Evolutionary conservation across 2,888 invertebrate species (phyloP).

Genomic region (Exocentrus adspersus): DNA sequence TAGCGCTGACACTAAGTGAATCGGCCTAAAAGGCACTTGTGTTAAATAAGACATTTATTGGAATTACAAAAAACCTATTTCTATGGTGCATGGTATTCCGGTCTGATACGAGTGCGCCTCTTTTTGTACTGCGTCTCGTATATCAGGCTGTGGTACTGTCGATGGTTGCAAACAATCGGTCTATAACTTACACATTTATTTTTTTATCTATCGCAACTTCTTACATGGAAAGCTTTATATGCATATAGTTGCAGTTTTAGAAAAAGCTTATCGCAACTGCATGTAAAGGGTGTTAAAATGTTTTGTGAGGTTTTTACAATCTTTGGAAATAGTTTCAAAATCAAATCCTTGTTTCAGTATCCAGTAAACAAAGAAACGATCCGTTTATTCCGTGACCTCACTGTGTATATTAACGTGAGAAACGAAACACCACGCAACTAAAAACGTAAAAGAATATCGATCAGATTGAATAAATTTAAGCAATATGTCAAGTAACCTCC

Average conservation of each 20-base stretch:
- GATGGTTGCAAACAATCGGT: conserved; percentile 28
- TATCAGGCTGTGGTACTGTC: conserved; percentile 25
- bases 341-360: too few relatives aligned
- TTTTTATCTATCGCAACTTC: conserved; percentile 6
- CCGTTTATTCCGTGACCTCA: background rate
- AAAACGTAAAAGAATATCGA: conserved; percentile 11
- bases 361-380: too few relatives aligned
- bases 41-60: conserved; percentile 53
- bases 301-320: too few relatives aligned
- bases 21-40: conserved; percentile 41
- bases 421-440: conserved; percentile 9
- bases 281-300: too few relatives aligned
- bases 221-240: background rate
- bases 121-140: conserved; percentile 31
- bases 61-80: conserved; percentile 48
- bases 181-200: conserved; percentile 31
- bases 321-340: too few relatives aligned
- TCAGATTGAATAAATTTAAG: conserved; percentile 45
- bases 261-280: too few relatives aligned
- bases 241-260: background rate
- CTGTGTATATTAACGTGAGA: conserved; percentile 12
- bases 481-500: conserved; percentile 49
- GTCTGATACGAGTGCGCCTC: conserved; percentile 35
- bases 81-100: conserved; percentile 52
- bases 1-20: conserved; percentile 47